These are phyloP conservation scores for Capitulum mitella DNA, from an alignment of 2,888 invertebrate genomes.

Conservation along the genomic window DNA sequence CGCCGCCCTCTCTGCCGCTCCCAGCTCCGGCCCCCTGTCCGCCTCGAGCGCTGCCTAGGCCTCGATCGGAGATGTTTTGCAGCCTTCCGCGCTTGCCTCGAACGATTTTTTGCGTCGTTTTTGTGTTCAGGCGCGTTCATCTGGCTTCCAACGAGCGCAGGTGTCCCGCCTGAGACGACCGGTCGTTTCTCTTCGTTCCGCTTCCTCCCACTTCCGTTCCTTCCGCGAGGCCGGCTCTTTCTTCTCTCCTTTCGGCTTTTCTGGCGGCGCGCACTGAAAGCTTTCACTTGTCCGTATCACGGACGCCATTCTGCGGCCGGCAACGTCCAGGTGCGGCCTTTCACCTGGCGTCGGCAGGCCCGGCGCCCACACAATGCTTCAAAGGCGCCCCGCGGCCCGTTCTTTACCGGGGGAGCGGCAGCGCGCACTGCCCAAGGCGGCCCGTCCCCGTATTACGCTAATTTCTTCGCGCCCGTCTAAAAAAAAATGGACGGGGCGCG, in stretches of 20 bases:
- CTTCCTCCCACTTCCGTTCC: neutral
- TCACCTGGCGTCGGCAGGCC: too few relatives aligned
- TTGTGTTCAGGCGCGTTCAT: too few relatives aligned
- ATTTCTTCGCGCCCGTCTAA: neutral
- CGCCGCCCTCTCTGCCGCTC: too few relatives aligned
- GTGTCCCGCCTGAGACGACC: too few relatives aligned
- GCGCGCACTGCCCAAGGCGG: neutral
- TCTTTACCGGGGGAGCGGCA: neutral
- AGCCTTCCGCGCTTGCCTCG: too few relatives aligned
- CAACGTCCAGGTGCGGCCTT: neutral
- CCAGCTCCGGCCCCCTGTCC: too few relatives aligned
- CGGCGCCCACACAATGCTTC: neutral
- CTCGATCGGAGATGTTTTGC: too few relatives aligned
- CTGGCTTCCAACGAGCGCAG: too few relatives aligned
- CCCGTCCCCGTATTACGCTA: slow-evolving; percentile 4
- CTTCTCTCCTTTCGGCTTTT: neutral
- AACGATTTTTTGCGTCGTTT: too few relatives aligned
- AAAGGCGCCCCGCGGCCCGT: neutral
- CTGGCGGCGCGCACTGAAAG: neutral
- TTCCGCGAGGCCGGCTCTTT: neutral
- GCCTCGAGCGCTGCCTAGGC: too few relatives aligned
- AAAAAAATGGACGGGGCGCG: too few relatives aligned
- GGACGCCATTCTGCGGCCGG: neutral
- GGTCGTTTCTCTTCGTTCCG: neutral
- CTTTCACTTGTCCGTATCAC: neutral